Conservation (phyloP, 2,888 invertebrate genomes). For the Clitarchus hookeri region DNA sequence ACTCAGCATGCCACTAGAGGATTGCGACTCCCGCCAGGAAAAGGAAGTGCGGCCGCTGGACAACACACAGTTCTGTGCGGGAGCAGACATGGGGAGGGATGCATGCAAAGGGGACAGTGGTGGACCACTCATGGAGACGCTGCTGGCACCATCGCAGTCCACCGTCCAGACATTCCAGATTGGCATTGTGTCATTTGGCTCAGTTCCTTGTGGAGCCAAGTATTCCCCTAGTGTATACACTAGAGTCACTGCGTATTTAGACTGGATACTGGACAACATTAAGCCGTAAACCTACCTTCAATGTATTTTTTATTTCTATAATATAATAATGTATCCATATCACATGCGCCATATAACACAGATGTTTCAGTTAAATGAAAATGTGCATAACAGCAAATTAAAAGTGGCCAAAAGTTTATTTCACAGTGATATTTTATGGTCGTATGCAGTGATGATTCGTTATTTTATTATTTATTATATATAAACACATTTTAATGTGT, state of each 20-base stretch:
- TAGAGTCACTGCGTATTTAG: constrained; percentile 45
- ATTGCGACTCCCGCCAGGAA: constrained; percentile 33
- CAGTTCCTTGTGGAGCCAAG: constrained; percentile 44
- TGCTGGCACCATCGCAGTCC: background rate
- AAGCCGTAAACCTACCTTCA: background rate
- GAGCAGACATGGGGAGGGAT: constrained; percentile 43
- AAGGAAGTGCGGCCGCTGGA: constrained; percentile 30
- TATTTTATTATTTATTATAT: no score
- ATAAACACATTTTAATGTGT: no score
- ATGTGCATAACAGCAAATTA: no score
- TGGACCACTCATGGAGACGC: constrained; percentile 40
- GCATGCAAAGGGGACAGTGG: constrained; percentile 47
- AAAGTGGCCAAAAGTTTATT: no score
- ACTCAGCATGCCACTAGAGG: constrained; percentile 27
- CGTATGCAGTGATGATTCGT: no score
- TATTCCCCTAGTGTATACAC: constrained; percentile 48
- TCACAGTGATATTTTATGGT: no score
- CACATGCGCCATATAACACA: no score
- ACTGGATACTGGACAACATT: constrained; percentile 46
- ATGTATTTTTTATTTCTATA: no score
- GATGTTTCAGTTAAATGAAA: no score
- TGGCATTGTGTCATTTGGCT: constrained; percentile 48
- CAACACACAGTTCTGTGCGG: constrained; percentile 45
- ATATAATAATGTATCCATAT: no score
- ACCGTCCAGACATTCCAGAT: constrained; percentile 41